Base-by-base conservation (phyloP, 2,113 vertebrate genomes). In the Anolis sagrei region DNA sequence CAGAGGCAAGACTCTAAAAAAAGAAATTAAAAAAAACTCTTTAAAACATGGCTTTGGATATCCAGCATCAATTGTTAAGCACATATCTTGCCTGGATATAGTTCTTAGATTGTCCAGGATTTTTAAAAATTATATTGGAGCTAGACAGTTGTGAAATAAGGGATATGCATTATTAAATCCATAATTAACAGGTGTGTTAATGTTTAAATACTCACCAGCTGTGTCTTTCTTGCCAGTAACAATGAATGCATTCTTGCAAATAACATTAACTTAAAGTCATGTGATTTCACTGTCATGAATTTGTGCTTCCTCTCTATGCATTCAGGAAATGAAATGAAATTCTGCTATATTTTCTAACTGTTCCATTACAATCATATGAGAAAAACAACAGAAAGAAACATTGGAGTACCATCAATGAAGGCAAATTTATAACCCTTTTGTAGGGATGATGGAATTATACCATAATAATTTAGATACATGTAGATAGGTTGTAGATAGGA, bases 1-100 rank as follows among this genome's bases (percentile, higher is more conserved):
- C 69, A 1, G 23, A 89, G 81, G 84, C 82, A 89, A 88, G 51
- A 16, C 75, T 70, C 19, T 44, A 76, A 51, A 49, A 78, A 51
- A 61, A 32, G n/a, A 1, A n/a, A 18, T 9, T 6, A 19, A 54
- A 23, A 16, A 69, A 87, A 91, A 89, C 75, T 21, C 72, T 18
- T 79, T 88, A 76, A 68, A 74, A n/a, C 77, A 2, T 58, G 27
- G 36, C 86, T 73, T 64, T 68, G 73, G 58, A 2, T 49, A 82
- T 72, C 81, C 21, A 88, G 68, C 86, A 32, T 83, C 11, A 86
- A 25, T 2, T 82, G 36, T 81, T n/a, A 78, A 76, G 34, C 36
- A 77, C 48, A 86, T 76, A 49, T 54, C 66, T 58, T 32, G 89
- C 87, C 8, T 29, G 69, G 54, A 58, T 58, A 58, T 58, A 16